Base-by-base conservation (phyloP, 2,888 invertebrate genomes). In the Dryococelus australis region DNA sequence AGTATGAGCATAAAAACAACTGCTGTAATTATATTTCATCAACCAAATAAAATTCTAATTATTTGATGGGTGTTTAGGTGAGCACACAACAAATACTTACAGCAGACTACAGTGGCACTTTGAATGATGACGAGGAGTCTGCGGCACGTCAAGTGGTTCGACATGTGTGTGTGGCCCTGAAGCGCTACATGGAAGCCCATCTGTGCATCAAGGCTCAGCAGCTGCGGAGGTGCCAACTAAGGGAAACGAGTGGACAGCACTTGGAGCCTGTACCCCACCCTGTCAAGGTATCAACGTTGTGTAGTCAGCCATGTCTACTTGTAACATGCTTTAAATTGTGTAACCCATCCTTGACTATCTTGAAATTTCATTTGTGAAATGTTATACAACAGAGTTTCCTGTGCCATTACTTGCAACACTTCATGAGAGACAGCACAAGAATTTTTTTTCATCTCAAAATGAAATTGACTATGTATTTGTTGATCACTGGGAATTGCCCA, bases 111-210 rank as follows among this genome's bases (percentile, higher is more conserved):
- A 93, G 93, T 65, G 93, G 93, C 47, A 92, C 93, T 43, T 91
- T 96, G 79, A 96, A 95, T 51, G 98, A 99, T 90, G 99, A 99
- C 91, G 97, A 97, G 92, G 96, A 98, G 88, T 97, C 97, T 92
- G 97, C 98, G 4, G 97, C 97, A 35, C 93, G 98, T 0, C 98
- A 99, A 93, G 96, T 98, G 87, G 97, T 98, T 0, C 93, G 98
- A 0, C 98, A 98, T 91, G 98, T 98, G 0, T 97, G 97, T 91
- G 96, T 97, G 12, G 97, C 98, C 0, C 94, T 98, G 2, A 96
- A 98, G 91, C 95, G 97, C 90, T 99, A 99, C 91, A 95, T 98
- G 92, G 98, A 99, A 91, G 97, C 98, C 0, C 99, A 99, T 92
- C 93, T 99, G 86, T 95, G 95, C 90, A 93, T 95, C 86, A 96